These are phyloP conservation scores for Macrosiphum euphorbiae DNA, from an alignment of 2,888 invertebrate genomes.

Conservation along the genomic window DNA sequence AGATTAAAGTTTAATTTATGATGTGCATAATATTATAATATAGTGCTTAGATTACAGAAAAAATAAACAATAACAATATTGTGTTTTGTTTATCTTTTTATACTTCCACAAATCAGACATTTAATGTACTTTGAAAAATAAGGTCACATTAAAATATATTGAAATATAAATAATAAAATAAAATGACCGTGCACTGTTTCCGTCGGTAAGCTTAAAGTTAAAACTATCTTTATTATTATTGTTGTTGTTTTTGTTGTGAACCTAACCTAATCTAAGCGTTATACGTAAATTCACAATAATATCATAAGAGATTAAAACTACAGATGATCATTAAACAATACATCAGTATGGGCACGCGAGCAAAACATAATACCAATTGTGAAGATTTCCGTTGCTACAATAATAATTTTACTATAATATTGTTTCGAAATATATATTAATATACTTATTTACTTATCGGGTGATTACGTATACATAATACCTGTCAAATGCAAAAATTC, in stretches of 20 bases:
- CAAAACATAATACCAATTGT: not conserved
- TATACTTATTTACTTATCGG: not conserved
- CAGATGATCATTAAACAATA: not conserved
- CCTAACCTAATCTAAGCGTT: not conserved
- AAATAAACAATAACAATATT: conserved; percentile 8
- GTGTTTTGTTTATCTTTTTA: conserved; percentile 4
- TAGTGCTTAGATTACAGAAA: not conserved
- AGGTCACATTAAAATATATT: not conserved
- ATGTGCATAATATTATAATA: not conserved
- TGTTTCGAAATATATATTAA: not conserved
- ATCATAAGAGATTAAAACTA: too few relatives aligned
- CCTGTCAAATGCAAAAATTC: not conserved
- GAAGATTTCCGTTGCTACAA: not conserved
- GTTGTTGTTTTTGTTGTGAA: not conserved
- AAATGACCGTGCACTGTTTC: not conserved
- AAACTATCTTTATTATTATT: not conserved
- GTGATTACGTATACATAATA: not conserved
- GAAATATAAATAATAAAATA: conserved; percentile 7
- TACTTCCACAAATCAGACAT: not conserved
- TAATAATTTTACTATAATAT: not conserved
- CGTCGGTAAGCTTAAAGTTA: not conserved
- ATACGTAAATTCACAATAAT: not conserved
- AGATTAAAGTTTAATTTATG: not conserved
- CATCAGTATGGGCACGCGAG: not conserved
- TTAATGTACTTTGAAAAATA: conserved; percentile 4